Evolutionary conservation across 2,797 vertebrate species (phyloP), one percentile per base, ranked within the genome.

Genomic region (Telmatherina bonti): DNA sequence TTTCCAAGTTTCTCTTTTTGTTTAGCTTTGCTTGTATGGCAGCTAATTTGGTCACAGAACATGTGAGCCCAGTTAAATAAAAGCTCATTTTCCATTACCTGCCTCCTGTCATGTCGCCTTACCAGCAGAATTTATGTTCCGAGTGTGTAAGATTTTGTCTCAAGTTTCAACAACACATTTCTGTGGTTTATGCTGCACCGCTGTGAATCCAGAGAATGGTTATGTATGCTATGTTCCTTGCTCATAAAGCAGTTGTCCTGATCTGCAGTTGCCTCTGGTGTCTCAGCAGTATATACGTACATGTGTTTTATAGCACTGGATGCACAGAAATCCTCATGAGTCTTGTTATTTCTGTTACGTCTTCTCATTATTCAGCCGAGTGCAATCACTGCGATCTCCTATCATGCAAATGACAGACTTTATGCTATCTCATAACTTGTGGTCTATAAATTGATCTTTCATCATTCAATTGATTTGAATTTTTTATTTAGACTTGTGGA

Each of bases 11-110:
- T 63, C 70, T 35, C 0, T 16, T 47, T 55, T 49, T 26, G 16
- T 8, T 29, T 6, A 53, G 7, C 26, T 16, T 36, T 67, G 22
- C 67, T 24, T 59, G 30, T 8, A 0, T 43, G 24, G 53, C 56
- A 0, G 1, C 1, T 30, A 4, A 13, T 13, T 70, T 54, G 35
- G 58, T 77, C 83, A 74, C 7, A 10, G 2, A 51, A 26, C 1
- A 47, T 38, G 43, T 27, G 26, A 26, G 26, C 26, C 16, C 6
- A 5, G 13, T 53, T 26, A 29, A 53, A 24, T 16, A 53, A 53
- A 27, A 30, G 13, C 6, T 8, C 0, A 62, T 18, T 60, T 84
- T 65, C 79, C 55, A 62, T 54, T 24, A 35, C 55, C 62, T 64
- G 58, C 20, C 20, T 63, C 26, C 7, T n/a, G 1, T 54, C 29